phyloP scores from a whole-genome alignment of 35 echinoderm and acorn worm species.

The Diadema setosum region DNA sequence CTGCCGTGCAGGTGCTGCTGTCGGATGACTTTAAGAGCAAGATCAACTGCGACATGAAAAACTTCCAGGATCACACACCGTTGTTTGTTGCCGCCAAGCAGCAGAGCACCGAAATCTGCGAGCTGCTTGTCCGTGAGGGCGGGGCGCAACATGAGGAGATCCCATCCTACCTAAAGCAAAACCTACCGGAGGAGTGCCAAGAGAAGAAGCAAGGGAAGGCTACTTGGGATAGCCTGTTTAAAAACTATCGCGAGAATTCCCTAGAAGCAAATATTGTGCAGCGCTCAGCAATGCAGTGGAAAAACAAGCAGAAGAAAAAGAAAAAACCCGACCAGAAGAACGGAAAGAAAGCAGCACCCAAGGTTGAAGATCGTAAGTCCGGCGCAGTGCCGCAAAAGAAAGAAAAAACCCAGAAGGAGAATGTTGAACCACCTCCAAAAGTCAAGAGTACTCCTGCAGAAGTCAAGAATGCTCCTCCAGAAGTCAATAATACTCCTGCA shows the following conservation, averaged over 20 bases:
- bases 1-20: conserved; percentile 47
- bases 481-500: too few species aligned
- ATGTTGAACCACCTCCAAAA: too few species aligned
- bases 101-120: conserved; percentile 76
- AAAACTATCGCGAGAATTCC: not conserved
- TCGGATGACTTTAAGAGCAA: not conserved
- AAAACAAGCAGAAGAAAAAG: not conserved
- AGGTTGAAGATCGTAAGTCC: not conserved
- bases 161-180: conserved; percentile 26
- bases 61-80: conserved; percentile 41
- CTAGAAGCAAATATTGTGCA: not conserved
- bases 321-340: not conserved
- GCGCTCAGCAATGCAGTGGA: not conserved
- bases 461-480: too few species aligned
- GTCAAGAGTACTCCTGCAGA: too few species aligned
- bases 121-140: conserved; percentile 36
- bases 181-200: conserved; percentile 26
- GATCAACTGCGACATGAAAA: conserved; percentile 23
- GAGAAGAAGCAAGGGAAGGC: not conserved
- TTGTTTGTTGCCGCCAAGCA: conserved; percentile 69
- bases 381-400: not conserved
- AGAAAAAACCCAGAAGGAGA: not conserved
- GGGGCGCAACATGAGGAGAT: conserved; percentile 12
- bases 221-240: not conserved
- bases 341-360: not conserved